Conservation (phyloP, 2,888 invertebrate species). For the Nemurella pictetii region DNA sequence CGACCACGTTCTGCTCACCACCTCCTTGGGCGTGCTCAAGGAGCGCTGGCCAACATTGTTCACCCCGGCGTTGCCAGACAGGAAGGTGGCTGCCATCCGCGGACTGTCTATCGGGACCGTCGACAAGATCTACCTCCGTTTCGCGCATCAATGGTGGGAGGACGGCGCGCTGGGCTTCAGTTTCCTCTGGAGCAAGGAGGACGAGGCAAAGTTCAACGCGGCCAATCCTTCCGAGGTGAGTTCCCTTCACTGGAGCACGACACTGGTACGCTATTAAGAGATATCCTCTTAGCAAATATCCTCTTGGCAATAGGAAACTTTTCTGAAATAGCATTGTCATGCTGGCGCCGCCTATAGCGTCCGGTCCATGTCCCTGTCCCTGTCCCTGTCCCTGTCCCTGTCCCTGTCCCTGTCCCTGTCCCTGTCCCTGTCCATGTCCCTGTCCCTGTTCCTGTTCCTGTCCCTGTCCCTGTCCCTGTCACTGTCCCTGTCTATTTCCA, state of each 20-base stretch:
- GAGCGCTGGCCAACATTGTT: constrained; percentile 58
- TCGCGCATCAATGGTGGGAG: constrained; percentile 67
- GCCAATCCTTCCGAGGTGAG: neutral
- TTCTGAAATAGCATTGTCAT: no score
- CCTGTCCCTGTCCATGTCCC: no score
- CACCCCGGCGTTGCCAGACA: constrained; percentile 57
- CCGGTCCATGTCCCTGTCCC: no score
- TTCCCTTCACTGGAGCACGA: neutral
- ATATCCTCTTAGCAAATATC: no score
- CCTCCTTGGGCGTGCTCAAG: constrained; percentile 71
- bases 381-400: no score
- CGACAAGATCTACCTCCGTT: constrained; percentile 68
- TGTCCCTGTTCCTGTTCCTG: no score
- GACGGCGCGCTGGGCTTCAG: constrained; percentile 58
- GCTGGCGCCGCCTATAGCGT: no score
- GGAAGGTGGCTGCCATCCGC: constrained; percentile 61
- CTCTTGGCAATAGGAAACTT: no score
- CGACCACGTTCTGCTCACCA: constrained; percentile 68
- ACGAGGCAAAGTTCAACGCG: constrained; percentile 51
- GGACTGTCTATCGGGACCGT: constrained; percentile 65
- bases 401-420: no score
- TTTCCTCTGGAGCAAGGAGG: constrained; percentile 61
- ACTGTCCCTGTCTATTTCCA: no score
- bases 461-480: no score
- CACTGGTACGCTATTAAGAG: neutral